Base-by-base conservation (phyloP, 2,888 invertebrate species). In the Strigamia transsilvanica region DNA sequence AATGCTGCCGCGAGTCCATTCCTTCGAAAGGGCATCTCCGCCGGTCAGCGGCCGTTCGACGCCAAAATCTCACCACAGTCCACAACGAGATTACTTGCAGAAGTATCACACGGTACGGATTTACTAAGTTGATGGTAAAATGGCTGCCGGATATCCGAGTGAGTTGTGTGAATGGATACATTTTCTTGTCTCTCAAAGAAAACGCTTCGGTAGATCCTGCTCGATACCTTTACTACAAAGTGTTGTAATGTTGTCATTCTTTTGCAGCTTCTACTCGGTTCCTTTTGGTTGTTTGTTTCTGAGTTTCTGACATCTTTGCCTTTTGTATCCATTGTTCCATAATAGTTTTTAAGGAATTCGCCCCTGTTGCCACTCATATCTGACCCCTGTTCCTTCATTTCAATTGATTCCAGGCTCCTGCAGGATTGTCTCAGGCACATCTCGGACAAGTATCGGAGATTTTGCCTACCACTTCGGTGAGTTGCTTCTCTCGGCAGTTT, bases 71-170 rank as follows among this genome's bases (percentile, higher is more conserved):
- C 92, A 92, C 86, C 93, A 93, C 86, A 93, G 94, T 85, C 94
- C 94, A 51, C 94, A 94, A 87, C 90, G 93, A 85, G 94, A 94
- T 88, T 94, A 93, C 88, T 90, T 94, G 87, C 97, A 97, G 90
- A 98, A 98, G 90, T 98, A 98, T 89, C 96, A 97, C 89, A 98
- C 98, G 89, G 97, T 98, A 90, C 92, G 93, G 27, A 32, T 78
- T 78, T 32, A 4, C 78, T 78, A n/a, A 38, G 18, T 61, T 61
- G 61, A 51, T 51, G 51, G 18, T 61, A n/a, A 61, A 61, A 61
- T 61, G 61, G 3, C 18, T 61, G 61, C n/a, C 3, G 51, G 51
- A 51, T 51, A 51, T 51, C 18, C 51, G 51, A 51, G 51, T 51
- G 51, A 46, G 81, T 38, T 82, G 66, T 61, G 27, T 80, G 80